These are phyloP conservation scores for Resseliella maxima DNA, from an alignment of 2,888 invertebrate genomes.

Conservation along the genomic window DNA sequence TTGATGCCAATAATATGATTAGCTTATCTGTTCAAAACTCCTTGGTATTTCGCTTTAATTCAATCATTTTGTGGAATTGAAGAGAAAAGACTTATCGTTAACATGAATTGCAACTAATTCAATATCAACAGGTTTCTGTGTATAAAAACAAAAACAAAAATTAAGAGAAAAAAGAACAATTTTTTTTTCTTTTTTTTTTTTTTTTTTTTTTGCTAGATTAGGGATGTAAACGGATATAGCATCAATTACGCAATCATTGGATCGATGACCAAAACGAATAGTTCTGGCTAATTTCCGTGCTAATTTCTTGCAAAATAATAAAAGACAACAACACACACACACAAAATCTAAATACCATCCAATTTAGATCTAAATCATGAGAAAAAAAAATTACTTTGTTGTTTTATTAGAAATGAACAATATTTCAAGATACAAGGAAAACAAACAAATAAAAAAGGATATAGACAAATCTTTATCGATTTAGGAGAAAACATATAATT, in stretches of 20 bases:
- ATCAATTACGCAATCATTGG: background rate
- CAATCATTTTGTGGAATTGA: constrained; percentile 7
- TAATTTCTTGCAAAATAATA: background rate
- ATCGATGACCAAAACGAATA: constrained; percentile 8
- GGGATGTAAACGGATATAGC: background rate
- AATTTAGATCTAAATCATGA: background rate
- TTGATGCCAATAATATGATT: constrained; percentile 12
- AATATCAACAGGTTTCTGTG: constrained; percentile 44
- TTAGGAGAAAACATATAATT: background rate
- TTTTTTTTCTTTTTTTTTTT: too few relatives aligned
- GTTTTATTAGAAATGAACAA: background rate
- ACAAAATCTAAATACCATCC: constrained; percentile 24
- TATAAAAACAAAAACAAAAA: too few relatives aligned
- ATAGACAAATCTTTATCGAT: background rate
- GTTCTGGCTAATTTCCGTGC: constrained; percentile 3
- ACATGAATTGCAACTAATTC: constrained; percentile 47
- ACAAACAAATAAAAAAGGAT: background rate
- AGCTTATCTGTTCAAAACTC: background rate
- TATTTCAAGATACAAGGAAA: constrained; percentile 12
- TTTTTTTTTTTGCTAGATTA: too few relatives aligned
- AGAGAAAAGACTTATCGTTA: constrained; percentile 32
- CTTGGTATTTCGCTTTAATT: background rate
- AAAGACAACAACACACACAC: background rate
- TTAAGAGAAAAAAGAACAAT: background rate
- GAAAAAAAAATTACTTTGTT: background rate